Base-by-base conservation (phyloP, 2,888 invertebrate species). In the Thecocarcelia acutangulata region DNA sequence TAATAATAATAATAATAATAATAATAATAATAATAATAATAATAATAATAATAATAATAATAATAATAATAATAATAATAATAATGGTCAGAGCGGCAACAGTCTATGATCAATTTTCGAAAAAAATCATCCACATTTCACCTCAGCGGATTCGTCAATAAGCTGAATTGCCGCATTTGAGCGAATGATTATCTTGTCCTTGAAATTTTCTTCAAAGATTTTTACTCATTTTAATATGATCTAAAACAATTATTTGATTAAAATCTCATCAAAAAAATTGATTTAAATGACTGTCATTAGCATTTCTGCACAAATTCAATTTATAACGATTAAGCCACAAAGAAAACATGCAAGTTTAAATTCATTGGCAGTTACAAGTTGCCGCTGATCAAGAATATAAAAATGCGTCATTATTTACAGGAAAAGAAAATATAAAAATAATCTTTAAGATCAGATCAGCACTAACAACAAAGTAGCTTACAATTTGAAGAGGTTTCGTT, bases 351-450 rank as follows among this genome's bases (percentile, higher is more conserved):
- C 54, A 48, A 56, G 63, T 28, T 17, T 15, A 59, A 58, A 48
- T 52, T 17, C 64, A 40, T 21, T 58, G 78, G 52, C 72, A 79
- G 66, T 46, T 52, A 73, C 72, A 79, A 73, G 72, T 79, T 59
- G 72, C 78, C 66, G 46, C 59, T 54, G 59, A 66, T 72, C 59
- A 66, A 12, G 46, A 58, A 17, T 59, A 54, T 24, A 59, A 66
- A 52, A 79, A 24, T 54, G 40, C 9, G 52, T 73, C 72, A 46
- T 73, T 79, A 59, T 61, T 68, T 70, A 42, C 12, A 28, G 17
- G n/a, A 58, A 72, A 33, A 17, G 58, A 21, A 54, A 69, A 28
- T 59, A 52, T 44, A 59, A 59, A 66, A 19, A 46, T 52, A 66
- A 73, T 79, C 64, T 73, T 1, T 0, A 37, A 73, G 58, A 73